Percentiles rank a stretch among this genome's conserved stretches.
Evolutionary conservation across 2,797 vertebrate genomes (phyloP).

Genomic region (Leptatherina wallacei): DNA sequence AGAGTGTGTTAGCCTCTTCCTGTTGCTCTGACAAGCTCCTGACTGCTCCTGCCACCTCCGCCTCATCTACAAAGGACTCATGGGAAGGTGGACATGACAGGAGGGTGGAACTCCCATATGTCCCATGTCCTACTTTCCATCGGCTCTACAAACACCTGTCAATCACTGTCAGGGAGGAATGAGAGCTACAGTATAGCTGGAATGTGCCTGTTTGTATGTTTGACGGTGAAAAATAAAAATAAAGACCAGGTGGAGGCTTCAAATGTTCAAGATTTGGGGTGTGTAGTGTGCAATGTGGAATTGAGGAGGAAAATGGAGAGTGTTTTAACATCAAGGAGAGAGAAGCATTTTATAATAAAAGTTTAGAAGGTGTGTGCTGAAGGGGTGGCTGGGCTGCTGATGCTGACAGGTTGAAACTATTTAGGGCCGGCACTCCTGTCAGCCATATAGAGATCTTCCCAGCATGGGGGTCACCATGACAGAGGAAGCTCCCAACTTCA

Average conservation of each 20-base stretch:
- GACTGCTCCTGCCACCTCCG: conserved; percentile 81
- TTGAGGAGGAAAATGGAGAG: not conserved
- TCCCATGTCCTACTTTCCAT: conserved; percentile 87
- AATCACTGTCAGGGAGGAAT: conserved; percentile 87
- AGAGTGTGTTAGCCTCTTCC: conserved; percentile 70
- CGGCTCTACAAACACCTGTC: conserved; percentile 89
- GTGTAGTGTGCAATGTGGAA: not conserved
- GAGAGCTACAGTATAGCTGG: conserved; percentile 57
- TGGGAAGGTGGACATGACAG: conserved; percentile 85
- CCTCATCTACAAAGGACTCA: conserved; percentile 80
- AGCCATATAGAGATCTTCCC: conserved; percentile 71
- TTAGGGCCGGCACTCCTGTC: conserved; percentile 79
- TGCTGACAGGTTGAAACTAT: conserved; percentile 63
- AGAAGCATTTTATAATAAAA: not conserved
- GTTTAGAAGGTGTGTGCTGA: conserved; percentile 1
- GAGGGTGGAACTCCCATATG: conserved; percentile 90
- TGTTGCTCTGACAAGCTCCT: conserved; percentile 77
- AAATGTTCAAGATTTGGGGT: not conserved
- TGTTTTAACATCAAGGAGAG: conserved; percentile 9
- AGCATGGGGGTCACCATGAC: conserved; percentile 69
- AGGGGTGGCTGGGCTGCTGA: conserved; percentile 42
- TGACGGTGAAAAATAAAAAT: conserved; percentile 3
- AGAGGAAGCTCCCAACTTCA: conserved; percentile 75
- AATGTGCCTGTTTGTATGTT: conserved; percentile 40
- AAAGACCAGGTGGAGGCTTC: not conserved